These are phyloP conservation scores for Cyclina sinensis DNA, from an alignment of 1,140 invertebrate species.

Conservation along the genomic window DNA sequence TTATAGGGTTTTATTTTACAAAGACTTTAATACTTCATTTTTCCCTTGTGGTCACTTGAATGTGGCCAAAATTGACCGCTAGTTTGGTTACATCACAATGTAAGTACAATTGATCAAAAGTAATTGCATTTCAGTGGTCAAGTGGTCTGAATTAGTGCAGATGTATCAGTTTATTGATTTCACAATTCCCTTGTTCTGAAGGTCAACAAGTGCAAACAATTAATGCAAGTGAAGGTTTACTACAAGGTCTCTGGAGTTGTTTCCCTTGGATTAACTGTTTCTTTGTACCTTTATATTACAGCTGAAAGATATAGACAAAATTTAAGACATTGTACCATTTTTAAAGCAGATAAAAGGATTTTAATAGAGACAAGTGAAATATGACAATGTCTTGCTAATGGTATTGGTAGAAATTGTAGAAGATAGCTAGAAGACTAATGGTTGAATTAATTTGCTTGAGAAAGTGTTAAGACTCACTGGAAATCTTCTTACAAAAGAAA, in stretches of 20 bases:
- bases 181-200: neutral
- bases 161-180: neutral
- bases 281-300: too few relatives aligned
- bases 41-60: neutral
- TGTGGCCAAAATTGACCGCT: too few relatives aligned
- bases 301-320: too few relatives aligned
- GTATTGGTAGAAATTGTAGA: too few relatives aligned
- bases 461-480: neutral
- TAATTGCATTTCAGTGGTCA: neutral
- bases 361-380: too few relatives aligned
- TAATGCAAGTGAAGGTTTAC: too few relatives aligned
- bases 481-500: neutral
- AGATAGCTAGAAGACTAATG: too few relatives aligned
- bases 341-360: too few relatives aligned
- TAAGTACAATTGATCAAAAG: neutral
- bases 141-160: neutral
- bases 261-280: neutral
- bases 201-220: neutral
- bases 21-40: neutral
- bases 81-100: too few relatives aligned
- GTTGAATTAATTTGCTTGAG: neutral
- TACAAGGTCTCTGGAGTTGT: conserved; percentile 15
- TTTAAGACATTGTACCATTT: too few relatives aligned
- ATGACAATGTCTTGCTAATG: too few relatives aligned
- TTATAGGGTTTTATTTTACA: too few relatives aligned